phyloP scores from a whole-genome alignment of 2,797 vertebrate species.

The Sebastiscus tertius region DNA sequence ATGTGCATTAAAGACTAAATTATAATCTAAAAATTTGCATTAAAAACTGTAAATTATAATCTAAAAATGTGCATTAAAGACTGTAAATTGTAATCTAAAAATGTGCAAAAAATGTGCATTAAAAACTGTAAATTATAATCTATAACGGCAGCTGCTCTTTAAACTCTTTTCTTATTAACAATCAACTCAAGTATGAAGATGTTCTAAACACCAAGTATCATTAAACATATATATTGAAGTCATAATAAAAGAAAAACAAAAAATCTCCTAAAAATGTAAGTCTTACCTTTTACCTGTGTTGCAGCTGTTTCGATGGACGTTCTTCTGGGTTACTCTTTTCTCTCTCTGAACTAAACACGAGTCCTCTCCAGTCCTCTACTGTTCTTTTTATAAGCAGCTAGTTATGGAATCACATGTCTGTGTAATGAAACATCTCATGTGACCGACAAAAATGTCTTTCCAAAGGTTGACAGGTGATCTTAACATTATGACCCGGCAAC shows the following conservation, averaged over 20 bases:
- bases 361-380: not conserved
- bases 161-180: not conserved
- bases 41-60: no score
- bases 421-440: conserved; percentile 51
- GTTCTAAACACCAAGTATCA: not conserved
- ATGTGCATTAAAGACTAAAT: no score
- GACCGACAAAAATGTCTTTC: conserved; percentile 28
- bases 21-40: not conserved
- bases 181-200: not conserved
- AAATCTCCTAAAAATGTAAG: not conserved
- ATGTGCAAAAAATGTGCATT: no score
- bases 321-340: not conserved
- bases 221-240: not conserved
- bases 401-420: conserved; percentile 58
- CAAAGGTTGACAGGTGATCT: conserved; percentile 43
- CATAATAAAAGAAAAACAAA: not conserved
- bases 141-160: not conserved
- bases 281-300: conserved; percentile 46
- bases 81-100: no score
- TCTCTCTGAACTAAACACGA: not conserved
- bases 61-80: no score
- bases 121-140: not conserved
- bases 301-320: not conserved
- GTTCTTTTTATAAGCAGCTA: conserved; percentile 24
- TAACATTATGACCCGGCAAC: not conserved